Conservation (phyloP, 1,140 invertebrate species). For the Wasmannia auropunctata region DNA sequence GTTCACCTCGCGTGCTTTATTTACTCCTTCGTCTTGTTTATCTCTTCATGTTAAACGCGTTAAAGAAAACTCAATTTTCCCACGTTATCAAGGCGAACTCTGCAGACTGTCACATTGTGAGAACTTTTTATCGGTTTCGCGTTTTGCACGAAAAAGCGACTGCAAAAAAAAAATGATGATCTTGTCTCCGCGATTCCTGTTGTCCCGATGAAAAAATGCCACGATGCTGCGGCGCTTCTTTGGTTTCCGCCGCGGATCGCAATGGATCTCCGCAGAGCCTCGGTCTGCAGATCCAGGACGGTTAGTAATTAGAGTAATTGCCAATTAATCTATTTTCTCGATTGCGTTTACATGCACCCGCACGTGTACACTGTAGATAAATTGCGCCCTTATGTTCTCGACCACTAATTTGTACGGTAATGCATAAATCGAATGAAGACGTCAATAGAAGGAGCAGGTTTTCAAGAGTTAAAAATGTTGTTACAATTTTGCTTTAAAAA, state of each 20-base stretch:
- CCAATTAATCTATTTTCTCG: slow-evolving; percentile 62
- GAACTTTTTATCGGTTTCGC: slow-evolving; percentile 28
- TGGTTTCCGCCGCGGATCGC: slow-evolving; percentile 78
- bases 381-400: not conserved
- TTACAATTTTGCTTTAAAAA: not conserved
- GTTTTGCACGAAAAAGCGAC: not conserved
- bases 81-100: not conserved
- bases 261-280: slow-evolving; percentile 76
- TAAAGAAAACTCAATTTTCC: slow-evolving; percentile 4
- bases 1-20: not conserved
- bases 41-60: not conserved
- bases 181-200: slow-evolving; percentile 21
- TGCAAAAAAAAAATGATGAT: slow-evolving; percentile 63
- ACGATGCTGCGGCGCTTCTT: slow-evolving; percentile 81
- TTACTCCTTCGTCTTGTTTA: not conserved
- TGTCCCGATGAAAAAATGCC: slow-evolving; percentile 79
- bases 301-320: slow-evolving; percentile 80
- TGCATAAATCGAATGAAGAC: not conserved
- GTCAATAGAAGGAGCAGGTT: not conserved
- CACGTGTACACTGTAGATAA: not conserved
- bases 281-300: slow-evolving; percentile 80
- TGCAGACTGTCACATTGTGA: not conserved
- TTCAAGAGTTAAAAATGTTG: not conserved
- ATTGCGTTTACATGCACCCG: slow-evolving; percentile 11
- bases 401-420: slow-evolving; percentile 8